Percentiles rank a stretch among this genome's conserved stretches.
These are phyloP conservation scores for Psittacula derbiana DNA, from an alignment of 2,797 vertebrate species.

Conservation along the genomic window DNA sequence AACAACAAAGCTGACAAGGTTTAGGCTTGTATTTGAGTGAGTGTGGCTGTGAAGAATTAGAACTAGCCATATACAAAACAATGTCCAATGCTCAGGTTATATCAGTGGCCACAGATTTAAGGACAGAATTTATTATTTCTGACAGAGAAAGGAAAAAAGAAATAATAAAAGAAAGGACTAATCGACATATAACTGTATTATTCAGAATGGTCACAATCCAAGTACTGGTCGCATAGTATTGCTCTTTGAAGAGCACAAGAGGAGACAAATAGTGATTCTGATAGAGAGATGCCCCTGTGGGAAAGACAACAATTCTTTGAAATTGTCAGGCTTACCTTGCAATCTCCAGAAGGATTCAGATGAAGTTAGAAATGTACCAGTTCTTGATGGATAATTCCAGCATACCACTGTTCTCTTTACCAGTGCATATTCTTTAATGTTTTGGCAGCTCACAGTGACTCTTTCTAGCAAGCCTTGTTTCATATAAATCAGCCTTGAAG, in stretches of 20 bases:
- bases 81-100: not conserved
- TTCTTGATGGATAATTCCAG: conserved; percentile 28
- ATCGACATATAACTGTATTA: not conserved
- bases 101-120: not conserved
- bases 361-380: not conserved
- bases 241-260: not conserved
- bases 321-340: not conserved
- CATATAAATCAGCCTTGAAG: not conserved
- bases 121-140: not conserved
- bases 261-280: not conserved
- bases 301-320: conserved; percentile 8
- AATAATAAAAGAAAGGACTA: not conserved
- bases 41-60: not conserved
- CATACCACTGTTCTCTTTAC: not conserved
- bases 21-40: not conserved
- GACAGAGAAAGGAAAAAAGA: not conserved
- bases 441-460: not conserved
- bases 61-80: not conserved
- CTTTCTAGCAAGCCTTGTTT: not conserved
- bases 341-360: conserved; percentile 6
- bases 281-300: not conserved
- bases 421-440: not conserved
- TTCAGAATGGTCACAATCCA: not conserved
- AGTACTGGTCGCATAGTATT: not conserved
- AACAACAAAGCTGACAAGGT: not conserved